phyloP scores from a whole-genome alignment of 2,113 vertebrate species.

The Microtus richardsoni region DNA sequence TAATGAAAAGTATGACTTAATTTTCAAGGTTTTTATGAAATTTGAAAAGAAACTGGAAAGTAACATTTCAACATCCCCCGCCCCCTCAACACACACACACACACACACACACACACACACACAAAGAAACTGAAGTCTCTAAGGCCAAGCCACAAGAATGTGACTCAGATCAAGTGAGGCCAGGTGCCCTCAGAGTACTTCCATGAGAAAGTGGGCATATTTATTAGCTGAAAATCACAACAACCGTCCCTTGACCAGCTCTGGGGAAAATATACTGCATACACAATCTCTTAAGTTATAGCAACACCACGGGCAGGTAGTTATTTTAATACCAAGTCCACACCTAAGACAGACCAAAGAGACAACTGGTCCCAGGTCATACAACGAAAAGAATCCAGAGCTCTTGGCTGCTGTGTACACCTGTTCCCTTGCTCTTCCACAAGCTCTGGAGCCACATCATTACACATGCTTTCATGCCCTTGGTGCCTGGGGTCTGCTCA shows the following conservation, averaged over 20 bases:
- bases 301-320: not conserved
- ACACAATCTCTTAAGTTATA: not conserved
- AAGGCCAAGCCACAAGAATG: not conserved
- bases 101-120: not conserved
- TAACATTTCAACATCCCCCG: not conserved
- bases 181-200: not conserved
- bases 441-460: not conserved
- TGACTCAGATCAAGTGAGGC: no score
- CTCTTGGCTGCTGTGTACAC: no score
- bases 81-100: no score
- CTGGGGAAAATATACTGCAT: not conserved
- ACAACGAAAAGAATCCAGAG: not conserved
- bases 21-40: constrained; percentile 7
- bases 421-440: not conserved
- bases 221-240: not conserved
- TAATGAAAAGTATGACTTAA: not conserved
- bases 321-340: not conserved
- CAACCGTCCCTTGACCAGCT: not conserved
- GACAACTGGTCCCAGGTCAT: not conserved
- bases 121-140: not conserved
- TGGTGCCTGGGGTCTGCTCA: accelerated
- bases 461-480: not conserved
- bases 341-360: not conserved
- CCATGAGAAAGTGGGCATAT: not conserved
- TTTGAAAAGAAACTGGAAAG: not conserved